A percentile compares a stretch with the other conserved stretches of the same genome.
Conservation (phyloP, 2,113 vertebrate species). For the Butorides virescens region DNA sequence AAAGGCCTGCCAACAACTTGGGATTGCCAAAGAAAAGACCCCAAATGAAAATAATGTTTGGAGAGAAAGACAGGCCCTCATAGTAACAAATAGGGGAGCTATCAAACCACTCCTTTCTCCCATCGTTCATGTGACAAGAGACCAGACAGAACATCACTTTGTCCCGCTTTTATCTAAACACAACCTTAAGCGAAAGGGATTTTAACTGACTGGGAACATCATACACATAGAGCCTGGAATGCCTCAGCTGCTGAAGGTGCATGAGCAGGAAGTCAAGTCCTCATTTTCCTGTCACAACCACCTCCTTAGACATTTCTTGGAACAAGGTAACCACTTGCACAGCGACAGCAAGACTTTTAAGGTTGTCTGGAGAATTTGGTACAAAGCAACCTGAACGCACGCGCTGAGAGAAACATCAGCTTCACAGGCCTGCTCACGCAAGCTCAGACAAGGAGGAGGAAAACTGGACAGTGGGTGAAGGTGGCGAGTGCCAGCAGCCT, state of each 20-base stretch:
- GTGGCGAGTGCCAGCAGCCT: accelerated
- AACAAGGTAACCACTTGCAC: background rate
- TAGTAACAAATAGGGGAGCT: accelerated
- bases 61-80: background rate
- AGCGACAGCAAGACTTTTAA: accelerated
- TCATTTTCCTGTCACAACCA: background rate
- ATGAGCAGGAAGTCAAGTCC: background rate
- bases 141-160: background rate
- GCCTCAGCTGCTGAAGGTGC: background rate
- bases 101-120: background rate
- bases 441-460: no score
- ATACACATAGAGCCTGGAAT: accelerated
- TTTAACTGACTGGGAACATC: background rate
- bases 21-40: background rate
- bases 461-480: accelerated
- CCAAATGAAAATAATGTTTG: background rate
- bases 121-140: background rate
- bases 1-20: background rate
- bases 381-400: background rate
- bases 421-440: accelerated
- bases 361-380: background rate
- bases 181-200: background rate
- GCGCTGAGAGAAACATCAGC: background rate
- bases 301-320: background rate
- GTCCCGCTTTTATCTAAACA: background rate